Percentiles rank a stretch among this genome's conserved stretches.
Conservation (phyloP, 2,888 invertebrate species). For the Xylota segnis region DNA sequence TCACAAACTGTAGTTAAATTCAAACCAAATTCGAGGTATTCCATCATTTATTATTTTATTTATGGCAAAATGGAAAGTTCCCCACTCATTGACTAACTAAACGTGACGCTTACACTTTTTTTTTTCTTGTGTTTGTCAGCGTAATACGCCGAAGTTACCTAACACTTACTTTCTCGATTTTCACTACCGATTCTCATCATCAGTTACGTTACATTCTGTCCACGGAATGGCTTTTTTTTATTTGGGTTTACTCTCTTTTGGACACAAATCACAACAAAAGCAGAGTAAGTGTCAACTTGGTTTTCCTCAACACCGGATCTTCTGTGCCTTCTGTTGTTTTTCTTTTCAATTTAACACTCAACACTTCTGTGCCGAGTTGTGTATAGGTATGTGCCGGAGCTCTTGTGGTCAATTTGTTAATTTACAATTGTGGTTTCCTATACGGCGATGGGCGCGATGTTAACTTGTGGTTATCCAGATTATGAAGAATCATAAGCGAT, state of each 20-base stretch:
- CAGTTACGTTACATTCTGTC: slow-evolving; percentile 34
- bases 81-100: slow-evolving; percentile 37
- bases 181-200: slow-evolving; percentile 27
- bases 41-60: not conserved
- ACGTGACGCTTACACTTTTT: slow-evolving; percentile 50
- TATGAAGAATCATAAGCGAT: slow-evolving; percentile 68
- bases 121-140: slow-evolving; percentile 6
- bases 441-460: slow-evolving; percentile 6
- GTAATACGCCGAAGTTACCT: slow-evolving; percentile 38
- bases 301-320: slow-evolving; percentile 3
- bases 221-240: slow-evolving; percentile 5
- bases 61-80: slow-evolving; percentile 66
- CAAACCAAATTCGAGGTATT: not conserved
- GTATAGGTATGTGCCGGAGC: no score
- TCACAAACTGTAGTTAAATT: not conserved
- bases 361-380: slow-evolving; percentile 26
- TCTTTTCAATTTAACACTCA: slow-evolving; percentile 23
- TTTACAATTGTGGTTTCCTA: slow-evolving; percentile 66
- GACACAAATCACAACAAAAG: slow-evolving; percentile 20
- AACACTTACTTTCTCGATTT: slow-evolving; percentile 63
- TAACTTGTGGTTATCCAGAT: slow-evolving; percentile 70
- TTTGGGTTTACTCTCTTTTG: slow-evolving; percentile 15
- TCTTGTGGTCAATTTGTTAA: slow-evolving; percentile 74
- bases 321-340: not conserved
- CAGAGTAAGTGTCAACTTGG: slow-evolving; percentile 44